Conservation (phyloP, 2,113 vertebrate species). For the Girardinichthys multiradiatus region DNA sequence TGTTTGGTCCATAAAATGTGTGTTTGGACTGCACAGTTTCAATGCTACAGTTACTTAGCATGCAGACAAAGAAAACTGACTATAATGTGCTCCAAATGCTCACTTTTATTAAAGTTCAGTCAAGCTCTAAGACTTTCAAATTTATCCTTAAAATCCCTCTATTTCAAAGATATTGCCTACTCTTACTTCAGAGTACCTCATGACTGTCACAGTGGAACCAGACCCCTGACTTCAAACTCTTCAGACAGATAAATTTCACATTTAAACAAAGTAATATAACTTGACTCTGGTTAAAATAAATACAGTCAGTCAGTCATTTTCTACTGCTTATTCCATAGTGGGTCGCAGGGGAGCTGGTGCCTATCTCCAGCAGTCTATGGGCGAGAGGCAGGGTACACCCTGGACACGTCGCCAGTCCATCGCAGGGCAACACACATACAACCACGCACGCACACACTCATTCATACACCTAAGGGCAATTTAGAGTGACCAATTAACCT, state of each 20-base stretch:
- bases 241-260: not conserved
- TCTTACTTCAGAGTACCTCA: not conserved
- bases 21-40: not conserved
- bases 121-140: not conserved
- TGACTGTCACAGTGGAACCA: not conserved
- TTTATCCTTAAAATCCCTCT: not conserved
- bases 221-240: not conserved
- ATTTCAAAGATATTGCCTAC: not conserved
- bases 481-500: no score
- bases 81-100: not conserved
- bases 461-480: no score
- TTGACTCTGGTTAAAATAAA: not conserved
- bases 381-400: no score
- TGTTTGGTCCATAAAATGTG: not conserved
- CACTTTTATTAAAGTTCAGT: not conserved
- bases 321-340: no score
- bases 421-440: no score
- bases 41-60: not conserved
- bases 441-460: no score
- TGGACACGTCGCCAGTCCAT: no score
- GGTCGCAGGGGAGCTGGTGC: no score
- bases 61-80: not conserved
- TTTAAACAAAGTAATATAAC: not conserved
- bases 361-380: no score
- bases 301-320: no score